These are phyloP conservation scores for Drosophila lini DNA, from an alignment of 1,140 invertebrate genomes.

Conservation along the genomic window DNA sequence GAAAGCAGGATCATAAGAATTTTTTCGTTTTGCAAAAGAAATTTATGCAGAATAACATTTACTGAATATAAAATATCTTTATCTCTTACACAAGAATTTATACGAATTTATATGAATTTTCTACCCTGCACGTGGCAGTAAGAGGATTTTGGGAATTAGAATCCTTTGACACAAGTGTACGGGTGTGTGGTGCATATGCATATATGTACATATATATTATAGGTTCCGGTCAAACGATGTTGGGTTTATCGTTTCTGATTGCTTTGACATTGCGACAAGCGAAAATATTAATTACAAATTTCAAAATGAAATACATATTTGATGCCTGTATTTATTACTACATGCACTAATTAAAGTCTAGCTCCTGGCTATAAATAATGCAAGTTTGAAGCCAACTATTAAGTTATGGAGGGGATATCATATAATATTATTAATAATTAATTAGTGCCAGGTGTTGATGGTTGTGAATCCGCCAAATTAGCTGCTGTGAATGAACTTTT, in stretches of 20 bases:
- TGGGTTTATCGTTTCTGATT: constrained; percentile 2
- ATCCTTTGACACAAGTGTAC: not conserved
- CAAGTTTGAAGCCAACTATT: not conserved
- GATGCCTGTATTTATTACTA: not conserved
- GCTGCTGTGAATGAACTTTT: constrained; percentile 23
- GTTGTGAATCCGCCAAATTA: constrained; percentile 12
- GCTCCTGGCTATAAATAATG: not conserved
- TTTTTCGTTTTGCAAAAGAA: not conserved
- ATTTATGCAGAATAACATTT: constrained; percentile 1
- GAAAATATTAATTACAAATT: constrained; percentile 18
- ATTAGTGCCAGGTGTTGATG: not conserved
- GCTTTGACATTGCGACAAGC: constrained; percentile 2
- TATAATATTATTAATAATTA: not conserved
- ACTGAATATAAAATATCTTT: not conserved
- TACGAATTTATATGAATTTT: not conserved
- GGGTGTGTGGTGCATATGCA: not conserved
- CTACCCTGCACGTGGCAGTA: not conserved
- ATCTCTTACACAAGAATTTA: too few relatives aligned
- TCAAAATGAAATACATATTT: constrained; percentile 9
- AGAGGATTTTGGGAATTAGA: constrained; percentile 6
- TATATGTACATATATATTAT: not conserved
- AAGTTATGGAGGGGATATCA: not conserved
- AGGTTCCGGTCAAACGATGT: not conserved
- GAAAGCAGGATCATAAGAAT: not conserved
- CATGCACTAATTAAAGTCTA: constrained; percentile 1